Evolutionary conservation across 2,113 vertebrate genomes (phyloP).

Genomic region (Thamnophis sirtalis): DNA sequence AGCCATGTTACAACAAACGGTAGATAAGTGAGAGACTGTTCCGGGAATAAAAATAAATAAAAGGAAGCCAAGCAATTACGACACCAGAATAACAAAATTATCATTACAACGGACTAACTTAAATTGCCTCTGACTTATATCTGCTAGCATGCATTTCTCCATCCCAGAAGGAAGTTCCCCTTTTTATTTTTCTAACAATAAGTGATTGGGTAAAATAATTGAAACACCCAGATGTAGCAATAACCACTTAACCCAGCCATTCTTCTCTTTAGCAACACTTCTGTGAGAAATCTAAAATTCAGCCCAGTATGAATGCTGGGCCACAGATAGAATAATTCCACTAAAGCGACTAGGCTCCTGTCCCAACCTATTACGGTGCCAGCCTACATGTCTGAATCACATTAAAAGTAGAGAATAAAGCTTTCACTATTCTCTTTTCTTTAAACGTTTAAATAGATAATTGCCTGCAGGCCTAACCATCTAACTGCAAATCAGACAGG

Average conservation of each 20-base stretch:
- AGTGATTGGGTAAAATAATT: not conserved
- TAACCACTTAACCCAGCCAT: not conserved
- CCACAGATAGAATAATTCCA: not conserved
- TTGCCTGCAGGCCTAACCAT: slow-evolving; percentile 7
- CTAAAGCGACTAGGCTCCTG: not conserved
- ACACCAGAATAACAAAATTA: not conserved
- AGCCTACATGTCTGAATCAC: not conserved
- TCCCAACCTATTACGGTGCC: not conserved
- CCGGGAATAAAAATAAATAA: not conserved
- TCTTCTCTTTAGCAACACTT: not conserved
- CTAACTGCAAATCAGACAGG: not conserved
- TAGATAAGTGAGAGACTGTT: not conserved
- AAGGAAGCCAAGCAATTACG: not conserved
- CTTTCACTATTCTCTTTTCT: not conserved
- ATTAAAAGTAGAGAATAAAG: not conserved
- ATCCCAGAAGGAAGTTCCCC: not conserved
- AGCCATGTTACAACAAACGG: not conserved
- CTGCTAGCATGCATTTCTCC: not conserved
- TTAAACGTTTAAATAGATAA: not conserved
- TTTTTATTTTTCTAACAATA: not conserved
- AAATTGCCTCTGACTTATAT: not conserved
- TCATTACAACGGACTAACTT: not conserved
- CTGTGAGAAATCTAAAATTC: not conserved
- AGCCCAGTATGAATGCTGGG: not conserved
- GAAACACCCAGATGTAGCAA: not conserved